Conservation (phyloP, 2,797 vertebrate genomes). For the Poecilia picta region DNA sequence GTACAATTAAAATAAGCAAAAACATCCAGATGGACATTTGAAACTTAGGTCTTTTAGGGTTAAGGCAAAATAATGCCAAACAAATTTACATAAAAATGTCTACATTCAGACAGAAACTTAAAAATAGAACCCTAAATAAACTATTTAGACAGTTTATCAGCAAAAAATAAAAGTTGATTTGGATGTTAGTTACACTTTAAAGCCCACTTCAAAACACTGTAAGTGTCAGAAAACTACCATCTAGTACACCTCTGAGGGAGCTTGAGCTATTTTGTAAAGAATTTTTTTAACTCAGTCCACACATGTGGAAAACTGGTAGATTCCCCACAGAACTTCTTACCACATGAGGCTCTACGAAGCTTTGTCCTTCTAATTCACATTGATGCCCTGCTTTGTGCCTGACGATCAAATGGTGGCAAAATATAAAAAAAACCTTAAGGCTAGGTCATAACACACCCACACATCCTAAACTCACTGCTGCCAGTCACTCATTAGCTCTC, state of each 20-base stretch:
- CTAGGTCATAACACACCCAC: neutral
- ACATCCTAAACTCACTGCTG: slow-evolving; percentile 1
- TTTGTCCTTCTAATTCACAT: neutral
- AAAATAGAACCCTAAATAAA: too few relatives aligned
- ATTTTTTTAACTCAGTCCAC: neutral
- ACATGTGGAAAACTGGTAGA: neutral
- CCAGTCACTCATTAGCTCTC: slow-evolving; percentile 26
- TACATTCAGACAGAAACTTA: too few relatives aligned
- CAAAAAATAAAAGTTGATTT: too few relatives aligned
- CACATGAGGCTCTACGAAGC: neutral
- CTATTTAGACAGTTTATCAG: too few relatives aligned
- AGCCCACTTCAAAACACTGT: neutral
- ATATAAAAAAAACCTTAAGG: neutral
- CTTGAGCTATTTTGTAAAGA: neutral
- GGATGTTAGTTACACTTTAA: too few relatives aligned
- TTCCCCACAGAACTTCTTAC: neutral
- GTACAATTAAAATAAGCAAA: too few relatives aligned
- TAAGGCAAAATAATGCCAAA: too few relatives aligned
- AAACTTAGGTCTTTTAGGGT: too few relatives aligned
- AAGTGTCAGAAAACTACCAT: neutral
- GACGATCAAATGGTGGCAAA: neutral
- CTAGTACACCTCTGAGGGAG: neutral
- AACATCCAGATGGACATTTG: too few relatives aligned
- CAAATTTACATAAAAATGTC: too few relatives aligned
- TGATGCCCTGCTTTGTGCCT: neutral